phyloP scores from a whole-genome alignment of 2,888 invertebrate genomes.

The Dasypogon diadema region DNA sequence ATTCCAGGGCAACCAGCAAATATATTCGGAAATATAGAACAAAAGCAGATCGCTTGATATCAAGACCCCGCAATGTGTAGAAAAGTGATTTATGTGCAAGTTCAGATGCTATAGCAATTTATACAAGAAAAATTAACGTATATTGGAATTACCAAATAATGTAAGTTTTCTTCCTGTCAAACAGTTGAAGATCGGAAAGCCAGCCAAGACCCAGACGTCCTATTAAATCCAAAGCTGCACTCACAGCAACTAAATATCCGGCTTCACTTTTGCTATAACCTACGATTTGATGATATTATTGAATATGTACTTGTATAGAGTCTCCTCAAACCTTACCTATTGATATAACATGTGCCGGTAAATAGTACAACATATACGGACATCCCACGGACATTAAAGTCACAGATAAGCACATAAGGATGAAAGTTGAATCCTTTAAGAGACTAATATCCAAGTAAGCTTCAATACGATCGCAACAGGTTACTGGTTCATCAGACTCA shows the following conservation, averaged over 20 bases:
- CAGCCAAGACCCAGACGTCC: slow-evolving; percentile 80
- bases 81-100: too few relatives aligned
- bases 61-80: too few relatives aligned
- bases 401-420: slow-evolving; percentile 79
- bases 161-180: slow-evolving; percentile 79
- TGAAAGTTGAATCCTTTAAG: slow-evolving; percentile 77
- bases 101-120: too few relatives aligned
- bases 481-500: slow-evolving; percentile 64
- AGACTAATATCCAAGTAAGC: slow-evolving; percentile 78
- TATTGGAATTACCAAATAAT: slow-evolving; percentile 75
- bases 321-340: slow-evolving; percentile 67
- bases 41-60: too few relatives aligned
- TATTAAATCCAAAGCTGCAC: slow-evolving; percentile 78
- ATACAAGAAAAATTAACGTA: too few relatives aligned
- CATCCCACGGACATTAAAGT: slow-evolving; percentile 83
- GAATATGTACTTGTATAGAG: neutral
- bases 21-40: too few relatives aligned
- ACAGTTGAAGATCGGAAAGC: slow-evolving; percentile 79
- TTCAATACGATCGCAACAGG: slow-evolving; percentile 65
- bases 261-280: slow-evolving; percentile 69
- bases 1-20: too few relatives aligned
- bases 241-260: slow-evolving; percentile 80
- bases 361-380: slow-evolving; percentile 80
- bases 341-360: slow-evolving; percentile 80
- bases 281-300: slow-evolving; percentile 53